Evolutionary conservation across 2,113 vertebrate genomes (phyloP).

Genomic region (Oceanodroma tethys): DNA sequence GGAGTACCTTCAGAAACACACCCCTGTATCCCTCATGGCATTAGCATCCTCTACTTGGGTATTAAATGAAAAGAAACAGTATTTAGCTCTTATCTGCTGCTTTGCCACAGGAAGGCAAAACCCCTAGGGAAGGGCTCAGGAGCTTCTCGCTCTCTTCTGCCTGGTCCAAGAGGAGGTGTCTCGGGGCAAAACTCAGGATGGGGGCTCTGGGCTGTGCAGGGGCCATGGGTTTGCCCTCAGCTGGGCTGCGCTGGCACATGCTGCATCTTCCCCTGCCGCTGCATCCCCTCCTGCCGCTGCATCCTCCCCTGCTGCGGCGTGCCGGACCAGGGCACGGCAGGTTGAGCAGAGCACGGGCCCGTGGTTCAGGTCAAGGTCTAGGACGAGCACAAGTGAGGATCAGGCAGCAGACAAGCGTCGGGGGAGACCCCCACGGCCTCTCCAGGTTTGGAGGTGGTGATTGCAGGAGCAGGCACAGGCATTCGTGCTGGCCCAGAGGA

Average conservation of each 20-base stretch:
- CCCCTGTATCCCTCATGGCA: not conserved
- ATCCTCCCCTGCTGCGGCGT: rapidly evolving
- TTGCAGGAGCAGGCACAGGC: not conserved
- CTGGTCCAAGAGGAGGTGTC: not conserved
- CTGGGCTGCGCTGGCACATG: not conserved
- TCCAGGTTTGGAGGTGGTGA: not conserved
- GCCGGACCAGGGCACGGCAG: not conserved
- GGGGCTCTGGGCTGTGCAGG: not conserved
- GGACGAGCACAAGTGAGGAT: rapidly evolving
- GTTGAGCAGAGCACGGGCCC: rapidly evolving
- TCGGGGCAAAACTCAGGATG: rapidly evolving
- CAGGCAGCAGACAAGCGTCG: rapidly evolving
- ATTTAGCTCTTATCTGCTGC: not conserved
- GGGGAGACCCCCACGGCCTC: not conserved
- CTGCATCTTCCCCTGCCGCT: not conserved
- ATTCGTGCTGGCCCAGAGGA: not conserved
- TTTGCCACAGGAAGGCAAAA: not conserved
- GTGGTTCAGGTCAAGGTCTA: not conserved
- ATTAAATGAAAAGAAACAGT: too few species aligned
- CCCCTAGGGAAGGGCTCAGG: not conserved
- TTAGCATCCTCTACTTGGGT: not conserved
- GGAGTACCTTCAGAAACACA: not conserved
- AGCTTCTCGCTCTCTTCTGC: not conserved
- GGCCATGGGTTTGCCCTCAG: not conserved
- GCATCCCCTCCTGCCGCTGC: too few species aligned